phyloP scores from a whole-genome alignment of 2,888 invertebrate species.

The Orthonychiurus folsomi region DNA sequence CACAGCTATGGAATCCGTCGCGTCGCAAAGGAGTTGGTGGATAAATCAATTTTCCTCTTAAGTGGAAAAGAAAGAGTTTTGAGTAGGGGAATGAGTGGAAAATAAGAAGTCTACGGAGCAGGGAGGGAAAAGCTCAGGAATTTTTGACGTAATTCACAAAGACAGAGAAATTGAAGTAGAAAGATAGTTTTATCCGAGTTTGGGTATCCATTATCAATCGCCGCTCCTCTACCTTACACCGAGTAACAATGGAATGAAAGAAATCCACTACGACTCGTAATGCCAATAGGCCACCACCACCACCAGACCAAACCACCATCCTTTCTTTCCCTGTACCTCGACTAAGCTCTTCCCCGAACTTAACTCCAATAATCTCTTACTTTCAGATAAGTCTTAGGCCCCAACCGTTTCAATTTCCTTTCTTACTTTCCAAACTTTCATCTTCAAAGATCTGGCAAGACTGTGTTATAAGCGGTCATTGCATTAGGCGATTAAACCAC shows the following conservation, averaged over 20 bases:
- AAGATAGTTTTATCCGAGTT: not conserved
- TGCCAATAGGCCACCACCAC: not conserved
- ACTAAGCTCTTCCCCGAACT: not conserved
- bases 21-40: not conserved
- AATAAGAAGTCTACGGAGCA: too few relatives aligned
- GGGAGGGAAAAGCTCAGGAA: not conserved
- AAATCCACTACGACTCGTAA: too few relatives aligned
- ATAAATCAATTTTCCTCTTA: not conserved
- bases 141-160: conserved; percentile 1
- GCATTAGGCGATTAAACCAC: too few relatives aligned
- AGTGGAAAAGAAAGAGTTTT: conserved; percentile 1
- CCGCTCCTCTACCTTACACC: too few relatives aligned
- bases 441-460: not conserved
- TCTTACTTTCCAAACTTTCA: not conserved
- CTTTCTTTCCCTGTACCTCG: not conserved
- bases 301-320: too few relatives aligned
- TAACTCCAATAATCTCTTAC: not conserved
- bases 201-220: not conserved
- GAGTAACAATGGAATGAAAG: too few relatives aligned
- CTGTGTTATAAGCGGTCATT: not conserved
- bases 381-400: not conserved
- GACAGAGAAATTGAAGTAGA: not conserved
- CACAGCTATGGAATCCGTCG: too few relatives aligned
- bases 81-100: not conserved
- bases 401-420: not conserved